Evolutionary conservation across 1,140 invertebrate species (phyloP).

Genomic region (Saccostrea cuccullata): DNA sequence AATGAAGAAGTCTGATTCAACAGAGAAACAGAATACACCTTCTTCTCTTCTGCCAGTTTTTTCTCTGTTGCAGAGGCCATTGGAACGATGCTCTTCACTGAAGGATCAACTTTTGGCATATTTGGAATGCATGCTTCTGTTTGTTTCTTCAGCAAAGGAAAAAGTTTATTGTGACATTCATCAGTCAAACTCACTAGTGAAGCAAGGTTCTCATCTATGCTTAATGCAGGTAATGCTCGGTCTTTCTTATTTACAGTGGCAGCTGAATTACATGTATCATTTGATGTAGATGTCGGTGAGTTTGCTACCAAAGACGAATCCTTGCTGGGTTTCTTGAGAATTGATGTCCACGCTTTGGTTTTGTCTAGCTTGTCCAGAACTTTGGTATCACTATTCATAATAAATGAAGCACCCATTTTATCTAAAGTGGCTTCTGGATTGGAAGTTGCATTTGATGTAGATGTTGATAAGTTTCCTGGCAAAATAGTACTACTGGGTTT

Average conservation of each 20-base stretch:
- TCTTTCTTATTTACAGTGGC: neutral
- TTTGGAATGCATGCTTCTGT: neutral
- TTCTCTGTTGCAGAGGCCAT: neutral
- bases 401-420: neutral
- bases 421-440: neutral
- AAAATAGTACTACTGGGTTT: neutral
- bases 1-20: neutral
- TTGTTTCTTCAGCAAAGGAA: neutral
- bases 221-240: neutral
- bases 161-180: neutral
- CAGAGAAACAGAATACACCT: neutral
- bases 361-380: neutral
- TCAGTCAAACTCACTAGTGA: neutral
- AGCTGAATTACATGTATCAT: neutral
- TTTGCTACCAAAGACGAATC: neutral
- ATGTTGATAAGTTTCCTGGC: neutral
- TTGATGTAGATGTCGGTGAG: neutral
- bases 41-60: neutral
- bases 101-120: neutral
- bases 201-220: neutral
- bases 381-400: neutral
- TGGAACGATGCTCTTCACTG: neutral
- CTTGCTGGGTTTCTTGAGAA: neutral
- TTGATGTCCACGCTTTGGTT: neutral
- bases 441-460: neutral